A percentile compares a stretch with the other conserved stretches of the same genome.
Evolutionary conservation across 2,888 invertebrate genomes (phyloP).

Genomic region (Cephus pulcher): DNA sequence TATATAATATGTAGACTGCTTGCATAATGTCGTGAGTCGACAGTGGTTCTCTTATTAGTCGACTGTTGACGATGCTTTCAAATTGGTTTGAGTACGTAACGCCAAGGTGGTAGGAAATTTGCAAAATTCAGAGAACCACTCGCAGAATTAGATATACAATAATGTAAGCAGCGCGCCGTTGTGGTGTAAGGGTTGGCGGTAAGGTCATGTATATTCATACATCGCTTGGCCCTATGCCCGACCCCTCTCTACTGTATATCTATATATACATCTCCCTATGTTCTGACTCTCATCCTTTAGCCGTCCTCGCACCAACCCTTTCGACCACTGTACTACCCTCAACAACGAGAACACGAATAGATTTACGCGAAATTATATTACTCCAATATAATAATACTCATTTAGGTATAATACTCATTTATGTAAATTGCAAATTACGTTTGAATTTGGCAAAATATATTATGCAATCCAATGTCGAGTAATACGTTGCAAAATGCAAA

Average conservation of each 20-base stretch:
- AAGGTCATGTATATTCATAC: constrained; percentile 67
- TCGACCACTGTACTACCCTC: constrained; percentile 27
- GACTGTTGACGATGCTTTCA: constrained; percentile 22
- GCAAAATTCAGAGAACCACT: constrained; percentile 61
- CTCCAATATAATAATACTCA: not conserved
- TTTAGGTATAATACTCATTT: not conserved
- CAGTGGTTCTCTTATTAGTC: constrained; percentile 48
- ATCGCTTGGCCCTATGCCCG: constrained; percentile 51
- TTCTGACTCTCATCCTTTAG: constrained; percentile 29
- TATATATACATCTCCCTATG: constrained; percentile 61
- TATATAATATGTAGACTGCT: constrained; percentile 67
- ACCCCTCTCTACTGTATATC: constrained; percentile 33
- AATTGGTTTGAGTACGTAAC: constrained; percentile 9
- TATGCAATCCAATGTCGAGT: not conserved
- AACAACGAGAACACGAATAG: constrained; percentile 57
- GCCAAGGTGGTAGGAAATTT: constrained; percentile 19
- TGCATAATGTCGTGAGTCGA: constrained; percentile 64
- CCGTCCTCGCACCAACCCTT: constrained; percentile 11
- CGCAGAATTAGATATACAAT: constrained; percentile 67
- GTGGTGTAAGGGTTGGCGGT: constrained; percentile 65
- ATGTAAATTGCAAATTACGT: not conserved
- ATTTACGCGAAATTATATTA: constrained; percentile 44
- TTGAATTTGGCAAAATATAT: not conserved
- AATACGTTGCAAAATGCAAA: not conserved
- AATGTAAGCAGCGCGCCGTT: constrained; percentile 66